Evolutionary conservation across 2,113 vertebrate genomes (phyloP).

Genomic region (Halichoerus grypus): DNA sequence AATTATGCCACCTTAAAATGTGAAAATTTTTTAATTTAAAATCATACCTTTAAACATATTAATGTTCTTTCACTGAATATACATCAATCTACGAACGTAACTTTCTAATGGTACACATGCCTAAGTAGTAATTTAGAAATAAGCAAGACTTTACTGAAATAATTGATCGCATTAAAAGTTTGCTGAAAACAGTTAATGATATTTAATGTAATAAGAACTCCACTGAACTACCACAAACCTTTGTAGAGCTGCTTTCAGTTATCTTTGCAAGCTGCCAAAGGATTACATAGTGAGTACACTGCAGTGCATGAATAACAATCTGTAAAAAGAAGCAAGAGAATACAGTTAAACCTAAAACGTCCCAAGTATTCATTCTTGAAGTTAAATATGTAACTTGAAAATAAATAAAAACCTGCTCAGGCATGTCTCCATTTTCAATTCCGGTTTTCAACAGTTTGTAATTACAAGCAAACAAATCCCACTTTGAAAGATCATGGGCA

Average conservation of each 20-base stretch:
- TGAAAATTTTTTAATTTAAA: constrained; percentile 52
- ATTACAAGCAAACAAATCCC: constrained; percentile 99
- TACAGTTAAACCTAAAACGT: constrained; percentile 61
- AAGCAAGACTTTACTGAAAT: constrained; percentile 14
- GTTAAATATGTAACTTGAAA: constrained; percentile 59
- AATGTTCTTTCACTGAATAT: constrained; percentile 12
- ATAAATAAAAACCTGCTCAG: constrained; percentile 94
- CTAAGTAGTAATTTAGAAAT: not conserved
- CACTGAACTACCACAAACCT: constrained; percentile 88
- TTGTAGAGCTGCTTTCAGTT: constrained; percentile 96
- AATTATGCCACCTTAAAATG: not conserved
- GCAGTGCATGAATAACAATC: constrained; percentile 99
- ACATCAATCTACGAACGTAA: constrained; percentile 30
- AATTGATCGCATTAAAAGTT: constrained; percentile 7
- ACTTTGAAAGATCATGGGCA: constrained; percentile 98
- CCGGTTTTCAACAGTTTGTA: constrained; percentile 98
- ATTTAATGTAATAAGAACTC: not conserved
- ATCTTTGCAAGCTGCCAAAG: constrained; percentile 98
- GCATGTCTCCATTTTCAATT: constrained; percentile 99
- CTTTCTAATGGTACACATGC: constrained; percentile 2
- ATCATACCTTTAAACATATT: not conserved
- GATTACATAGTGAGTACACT: constrained; percentile 99
- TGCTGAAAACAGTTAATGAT: constrained; percentile 31
- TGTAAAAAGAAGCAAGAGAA: constrained; percentile 85
- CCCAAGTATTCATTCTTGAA: constrained; percentile 53